Evolutionary conservation across 2,797 vertebrate genomes (phyloP).

Genomic region (Eupleurogrammus muticus): DNA sequence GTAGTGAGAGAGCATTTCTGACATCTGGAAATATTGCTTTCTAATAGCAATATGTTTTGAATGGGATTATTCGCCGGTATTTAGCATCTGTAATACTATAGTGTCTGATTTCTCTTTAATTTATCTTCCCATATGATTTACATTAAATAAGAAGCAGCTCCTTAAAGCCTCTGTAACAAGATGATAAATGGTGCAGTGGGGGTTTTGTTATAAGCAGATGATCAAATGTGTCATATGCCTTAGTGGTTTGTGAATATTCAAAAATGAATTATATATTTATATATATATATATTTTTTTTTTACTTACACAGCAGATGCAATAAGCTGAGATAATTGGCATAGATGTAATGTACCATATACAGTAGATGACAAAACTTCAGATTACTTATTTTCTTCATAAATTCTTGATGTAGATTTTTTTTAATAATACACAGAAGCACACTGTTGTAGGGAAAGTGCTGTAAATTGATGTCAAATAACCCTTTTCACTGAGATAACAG

Average conservation of each 20-base stretch:
- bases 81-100: slow-evolving; percentile 1
- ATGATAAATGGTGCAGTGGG: slow-evolving; percentile 76
- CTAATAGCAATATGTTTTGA: not conserved
- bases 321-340: slow-evolving; percentile 78
- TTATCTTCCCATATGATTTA: slow-evolving; percentile 64
- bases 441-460: not conserved
- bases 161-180: slow-evolving; percentile 75
- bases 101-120: slow-evolving; percentile 60
- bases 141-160: slow-evolving; percentile 70
- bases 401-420: slow-evolving; percentile 29
- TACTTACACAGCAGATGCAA: slow-evolving; percentile 71
- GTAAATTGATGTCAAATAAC: slow-evolving; percentile 4
- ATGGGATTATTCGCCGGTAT: not conserved
- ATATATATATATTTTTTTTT: slow-evolving; percentile 26
- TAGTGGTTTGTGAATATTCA: slow-evolving; percentile 80
- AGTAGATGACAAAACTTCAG: slow-evolving; percentile 69
- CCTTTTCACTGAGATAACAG: not conserved
- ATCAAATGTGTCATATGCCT: slow-evolving; percentile 81
- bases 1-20: not conserved
- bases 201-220: slow-evolving; percentile 79
- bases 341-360: slow-evolving; percentile 72
- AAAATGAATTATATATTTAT: slow-evolving; percentile 52
- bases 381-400: slow-evolving; percentile 60
- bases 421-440: slow-evolving; percentile 21
- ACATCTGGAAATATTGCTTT: not conserved